A percentile compares a stretch with the other conserved stretches of the same genome.
Evolutionary conservation across 2,888 invertebrate species (phyloP).

Genomic region (Parelbella ahira): DNA sequence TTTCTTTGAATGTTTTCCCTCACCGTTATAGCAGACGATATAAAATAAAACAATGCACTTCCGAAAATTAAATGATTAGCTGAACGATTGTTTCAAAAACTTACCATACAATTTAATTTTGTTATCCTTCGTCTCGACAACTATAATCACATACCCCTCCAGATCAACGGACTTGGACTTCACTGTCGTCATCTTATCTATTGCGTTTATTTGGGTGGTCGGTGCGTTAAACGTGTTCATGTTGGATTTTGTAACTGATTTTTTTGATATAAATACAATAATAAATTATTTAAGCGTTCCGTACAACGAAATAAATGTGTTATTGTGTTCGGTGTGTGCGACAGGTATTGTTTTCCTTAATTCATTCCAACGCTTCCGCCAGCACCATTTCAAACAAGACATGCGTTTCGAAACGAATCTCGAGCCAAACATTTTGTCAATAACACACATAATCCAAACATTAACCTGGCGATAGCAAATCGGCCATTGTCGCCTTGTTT

Average conservation of each 20-base stretch:
- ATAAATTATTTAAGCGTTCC: conserved; percentile 17
- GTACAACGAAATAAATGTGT: conserved; percentile 8
- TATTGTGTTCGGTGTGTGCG: conserved; percentile 6
- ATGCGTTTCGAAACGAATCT: conserved; percentile 52
- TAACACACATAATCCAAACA: conserved; percentile 47
- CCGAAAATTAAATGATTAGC: too few relatives aligned
- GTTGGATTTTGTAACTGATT: conserved; percentile 35
- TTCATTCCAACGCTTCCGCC: conserved; percentile 67
- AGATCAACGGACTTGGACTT: conserved; percentile 88
- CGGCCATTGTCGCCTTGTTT: conserved; percentile 50
- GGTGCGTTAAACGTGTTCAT: conserved; percentile 76
- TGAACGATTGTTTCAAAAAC: conserved; percentile 33
- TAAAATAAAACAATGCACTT: too few relatives aligned
- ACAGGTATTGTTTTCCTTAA: conserved; percentile 22
- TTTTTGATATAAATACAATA: too few relatives aligned
- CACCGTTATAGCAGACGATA: too few relatives aligned
- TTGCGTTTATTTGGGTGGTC: conserved; percentile 70
- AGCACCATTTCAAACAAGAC: conserved; percentile 71
- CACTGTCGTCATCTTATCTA: conserved; percentile 74
- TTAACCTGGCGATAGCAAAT: conserved; percentile 59
- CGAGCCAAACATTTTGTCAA: conserved; percentile 54
- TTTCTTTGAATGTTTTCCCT: too few relatives aligned
- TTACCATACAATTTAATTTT: conserved; percentile 95
- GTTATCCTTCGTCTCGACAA: conserved; percentile 96
- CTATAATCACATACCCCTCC: conserved; percentile 96